phyloP scores from a whole-genome alignment of 2,888 invertebrate genomes.

The Agrotis ipsilon region DNA sequence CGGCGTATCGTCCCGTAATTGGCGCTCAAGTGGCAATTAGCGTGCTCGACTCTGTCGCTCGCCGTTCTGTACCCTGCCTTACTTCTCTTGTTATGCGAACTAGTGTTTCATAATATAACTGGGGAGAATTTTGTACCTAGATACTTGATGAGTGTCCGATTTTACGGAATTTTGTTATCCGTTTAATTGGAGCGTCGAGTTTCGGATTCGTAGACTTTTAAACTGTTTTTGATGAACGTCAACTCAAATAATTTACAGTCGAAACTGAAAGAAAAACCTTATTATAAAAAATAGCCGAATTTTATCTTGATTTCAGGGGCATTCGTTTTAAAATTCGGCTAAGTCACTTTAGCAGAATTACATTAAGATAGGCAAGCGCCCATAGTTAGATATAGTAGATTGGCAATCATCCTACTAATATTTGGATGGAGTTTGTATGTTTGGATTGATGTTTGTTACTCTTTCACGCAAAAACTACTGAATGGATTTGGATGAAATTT shows the following conservation, averaged over 20 bases:
- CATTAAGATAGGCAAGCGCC: no score
- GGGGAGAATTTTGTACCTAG: constrained; percentile 42
- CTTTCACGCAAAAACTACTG: no score
- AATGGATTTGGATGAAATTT: no score
- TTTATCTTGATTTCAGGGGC: no score
- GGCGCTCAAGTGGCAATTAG: constrained; percentile 88
- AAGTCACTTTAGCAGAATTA: no score
- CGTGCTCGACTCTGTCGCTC: constrained; percentile 81
- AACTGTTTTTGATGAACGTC: constrained; percentile 3
- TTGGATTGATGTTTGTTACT: no score
- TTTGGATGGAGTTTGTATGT: no score
- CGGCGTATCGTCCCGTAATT: constrained; percentile 83
- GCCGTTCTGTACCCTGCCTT: constrained; percentile 67
- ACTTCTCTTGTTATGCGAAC: constrained; percentile 73
- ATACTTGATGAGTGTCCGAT: constrained; percentile 53
- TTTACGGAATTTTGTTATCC: constrained; percentile 41
- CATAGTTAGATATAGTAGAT: no score
- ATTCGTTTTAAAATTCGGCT: no score
- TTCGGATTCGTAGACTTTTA: neutral
- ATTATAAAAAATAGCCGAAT: no score
- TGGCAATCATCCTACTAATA: no score
- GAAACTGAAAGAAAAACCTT: neutral
- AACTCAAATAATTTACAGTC: neutral
- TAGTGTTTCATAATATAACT: constrained; percentile 71
- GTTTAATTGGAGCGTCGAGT: constrained; percentile 49